These are phyloP conservation scores for Drosophila suzukii DNA, from an alignment of 1,140 invertebrate genomes.

Conservation along the genomic window DNA sequence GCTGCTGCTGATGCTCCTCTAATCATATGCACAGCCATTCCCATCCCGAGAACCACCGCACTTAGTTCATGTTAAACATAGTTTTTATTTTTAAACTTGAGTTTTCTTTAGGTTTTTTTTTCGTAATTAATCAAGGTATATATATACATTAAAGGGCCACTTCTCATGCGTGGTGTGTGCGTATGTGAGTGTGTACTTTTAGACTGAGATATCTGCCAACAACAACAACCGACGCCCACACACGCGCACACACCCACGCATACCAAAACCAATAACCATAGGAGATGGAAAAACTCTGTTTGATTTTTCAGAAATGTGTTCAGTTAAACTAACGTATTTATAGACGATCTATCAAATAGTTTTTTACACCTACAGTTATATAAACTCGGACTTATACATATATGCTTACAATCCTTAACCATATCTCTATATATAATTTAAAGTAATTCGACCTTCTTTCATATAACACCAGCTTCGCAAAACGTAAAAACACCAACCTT, in stretches of 20 bases:
- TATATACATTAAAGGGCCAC: conserved; percentile 9
- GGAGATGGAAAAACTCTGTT: conserved; percentile 47
- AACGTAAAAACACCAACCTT: conserved; percentile 16
- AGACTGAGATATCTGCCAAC: conserved; percentile 74
- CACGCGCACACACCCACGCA: conserved; percentile 21
- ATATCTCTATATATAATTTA: conserved; percentile 22
- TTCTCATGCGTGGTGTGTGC: conserved; percentile 25
- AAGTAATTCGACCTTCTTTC: conserved; percentile 8
- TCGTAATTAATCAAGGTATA: conserved; percentile 15
- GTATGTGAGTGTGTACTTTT: conserved; percentile 33
- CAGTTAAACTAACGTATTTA: conserved; percentile 79
- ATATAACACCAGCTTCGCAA: background rate
- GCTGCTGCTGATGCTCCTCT: conserved; percentile 19
- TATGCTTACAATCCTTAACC: conserved; percentile 10
- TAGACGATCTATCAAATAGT: conserved; percentile 64
- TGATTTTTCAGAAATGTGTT: conserved; percentile 69
- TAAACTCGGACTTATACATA: conserved; percentile 26
- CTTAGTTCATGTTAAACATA: conserved; percentile 62
- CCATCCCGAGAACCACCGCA: conserved; percentile 44
- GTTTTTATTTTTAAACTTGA: conserved; percentile 12
- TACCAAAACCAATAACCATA: conserved; percentile 5
- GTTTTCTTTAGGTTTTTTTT: conserved; percentile 25
- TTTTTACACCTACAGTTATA: conserved; percentile 40
- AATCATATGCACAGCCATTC: conserved; percentile 5
- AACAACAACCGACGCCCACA: conserved; percentile 27